A percentile compares a stretch with the other conserved stretches of the same genome.
Conservation (phyloP, 2,888 invertebrate species). For the Plusia festucae region DNA sequence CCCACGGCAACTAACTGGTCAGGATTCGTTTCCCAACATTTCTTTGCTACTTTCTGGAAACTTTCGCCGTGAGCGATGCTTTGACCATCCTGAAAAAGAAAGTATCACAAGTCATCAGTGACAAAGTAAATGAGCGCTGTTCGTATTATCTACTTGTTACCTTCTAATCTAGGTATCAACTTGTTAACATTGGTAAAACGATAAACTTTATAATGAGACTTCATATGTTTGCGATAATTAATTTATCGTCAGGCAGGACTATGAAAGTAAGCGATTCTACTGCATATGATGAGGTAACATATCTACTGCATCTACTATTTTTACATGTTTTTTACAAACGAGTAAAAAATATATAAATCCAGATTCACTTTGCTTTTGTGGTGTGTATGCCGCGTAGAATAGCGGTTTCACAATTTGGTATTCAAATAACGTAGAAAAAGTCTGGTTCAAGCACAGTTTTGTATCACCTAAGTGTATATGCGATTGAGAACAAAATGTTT, state of each 20-base stretch:
- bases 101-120: conserved; percentile 15
- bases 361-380: conserved; percentile 6
- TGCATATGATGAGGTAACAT: background rate
- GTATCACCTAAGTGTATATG: background rate
- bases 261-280: background rate
- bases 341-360: background rate
- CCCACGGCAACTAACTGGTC: conserved; percentile 95
- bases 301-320: background rate
- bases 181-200: too few relatives aligned
- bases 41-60: conserved; percentile 92
- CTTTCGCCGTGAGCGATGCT: conserved; percentile 94
- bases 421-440: conserved; percentile 14
- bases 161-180: background rate
- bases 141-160: conserved; percentile 1
- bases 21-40: conserved; percentile 92
- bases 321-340: background rate
- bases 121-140: conserved; percentile 2
- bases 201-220: background rate
- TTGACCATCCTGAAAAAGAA: conserved; percentile 79
- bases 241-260: background rate
- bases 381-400: background rate
- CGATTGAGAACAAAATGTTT: conserved; percentile 24
- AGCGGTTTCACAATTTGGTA: conserved; percentile 9
- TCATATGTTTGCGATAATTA: background rate
- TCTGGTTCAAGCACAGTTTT: background rate